phyloP scores from a whole-genome alignment of 2,888 invertebrate species.

The Drosophila merina region DNA sequence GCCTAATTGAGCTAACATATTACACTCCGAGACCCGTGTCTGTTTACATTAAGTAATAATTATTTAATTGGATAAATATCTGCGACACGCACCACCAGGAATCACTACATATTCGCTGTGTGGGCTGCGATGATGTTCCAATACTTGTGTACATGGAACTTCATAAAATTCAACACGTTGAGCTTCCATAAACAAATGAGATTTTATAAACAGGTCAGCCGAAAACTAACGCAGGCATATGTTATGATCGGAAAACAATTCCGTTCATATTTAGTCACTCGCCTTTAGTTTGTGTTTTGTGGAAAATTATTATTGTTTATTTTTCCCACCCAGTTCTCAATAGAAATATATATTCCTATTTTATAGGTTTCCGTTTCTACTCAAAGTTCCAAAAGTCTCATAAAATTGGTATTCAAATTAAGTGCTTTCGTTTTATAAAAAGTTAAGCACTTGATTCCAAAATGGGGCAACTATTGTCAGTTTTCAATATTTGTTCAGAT shows the following conservation, averaged over 20 bases:
- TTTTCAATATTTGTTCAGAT: background rate
- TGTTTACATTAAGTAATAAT: slow-evolving; percentile 72
- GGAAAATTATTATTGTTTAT: slow-evolving; percentile 26
- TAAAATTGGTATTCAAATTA: slow-evolving; percentile 56
- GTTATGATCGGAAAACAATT: slow-evolving; percentile 44
- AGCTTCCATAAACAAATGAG: slow-evolving; percentile 64
- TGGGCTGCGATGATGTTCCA: slow-evolving; percentile 20
- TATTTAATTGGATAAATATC: slow-evolving; percentile 74
- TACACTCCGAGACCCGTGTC: slow-evolving; percentile 46
- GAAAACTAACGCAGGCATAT: slow-evolving; percentile 39
- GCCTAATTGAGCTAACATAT: slow-evolving; percentile 55
- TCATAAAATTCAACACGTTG: slow-evolving; percentile 65
- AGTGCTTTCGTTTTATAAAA: slow-evolving; percentile 46
- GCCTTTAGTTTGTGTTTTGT: slow-evolving; percentile 48
- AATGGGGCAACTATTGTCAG: slow-evolving; percentile 28
- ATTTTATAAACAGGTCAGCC: slow-evolving; percentile 31
- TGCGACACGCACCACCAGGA: slow-evolving; percentile 62
- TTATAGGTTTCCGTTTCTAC: slow-evolving; percentile 73
- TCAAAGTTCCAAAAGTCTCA: slow-evolving; percentile 43
- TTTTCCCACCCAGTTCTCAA: slow-evolving; percentile 40
- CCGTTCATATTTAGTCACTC: slow-evolving; percentile 60
- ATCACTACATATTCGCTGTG: slow-evolving; percentile 13
- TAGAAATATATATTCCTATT: slow-evolving; percentile 67
- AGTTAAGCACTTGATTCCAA: slow-evolving; percentile 54
- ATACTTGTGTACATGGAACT: slow-evolving; percentile 52